A percentile compares a stretch with the other conserved stretches of the same genome.
These are phyloP conservation scores for Margaritifera margaritifera DNA, from an alignment of 2,888 invertebrate genomes.

Conservation along the genomic window DNA sequence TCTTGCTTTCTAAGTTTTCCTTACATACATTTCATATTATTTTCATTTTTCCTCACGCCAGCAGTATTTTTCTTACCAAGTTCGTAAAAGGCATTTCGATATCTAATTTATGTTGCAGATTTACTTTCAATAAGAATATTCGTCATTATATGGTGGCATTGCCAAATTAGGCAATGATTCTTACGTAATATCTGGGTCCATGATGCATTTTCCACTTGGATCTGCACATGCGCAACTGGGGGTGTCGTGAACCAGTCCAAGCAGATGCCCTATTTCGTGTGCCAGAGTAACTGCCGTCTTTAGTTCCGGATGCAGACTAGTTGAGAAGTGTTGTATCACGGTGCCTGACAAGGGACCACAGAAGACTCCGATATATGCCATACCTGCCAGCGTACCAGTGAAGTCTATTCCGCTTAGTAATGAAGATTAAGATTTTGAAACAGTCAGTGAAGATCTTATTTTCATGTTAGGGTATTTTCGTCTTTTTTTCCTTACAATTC, in stretches of 20 bases:
- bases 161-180: background rate
- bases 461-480: too few relatives aligned
- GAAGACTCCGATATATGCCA: slow-evolving; percentile 20
- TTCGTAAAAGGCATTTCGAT: too few relatives aligned
- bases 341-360: slow-evolving; percentile 15
- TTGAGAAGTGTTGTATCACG: slow-evolving; percentile 8
- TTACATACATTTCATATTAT: too few relatives aligned
- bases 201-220: slow-evolving; percentile 9
- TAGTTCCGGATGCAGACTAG: background rate
- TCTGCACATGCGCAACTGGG: slow-evolving; percentile 9
- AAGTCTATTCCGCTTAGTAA: slow-evolving; percentile 10
- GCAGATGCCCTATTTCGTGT: slow-evolving; percentile 22
- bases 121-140: background rate
- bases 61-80: too few relatives aligned
- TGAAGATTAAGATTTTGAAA: too few relatives aligned
- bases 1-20: too few relatives aligned
- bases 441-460: too few relatives aligned
- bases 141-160: background rate
- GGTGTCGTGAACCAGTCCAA: slow-evolving; percentile 17
- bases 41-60: too few relatives aligned
- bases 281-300: slow-evolving; percentile 17
- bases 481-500: too few relatives aligned
- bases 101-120: too few relatives aligned
- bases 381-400: slow-evolving; percentile 9
- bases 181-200: slow-evolving; percentile 15